A percentile compares a stretch with the other conserved stretches of the same genome.
These are phyloP conservation scores for Canis aureus DNA, from an alignment of 2,113 vertebrate genomes.

Conservation along the genomic window DNA sequence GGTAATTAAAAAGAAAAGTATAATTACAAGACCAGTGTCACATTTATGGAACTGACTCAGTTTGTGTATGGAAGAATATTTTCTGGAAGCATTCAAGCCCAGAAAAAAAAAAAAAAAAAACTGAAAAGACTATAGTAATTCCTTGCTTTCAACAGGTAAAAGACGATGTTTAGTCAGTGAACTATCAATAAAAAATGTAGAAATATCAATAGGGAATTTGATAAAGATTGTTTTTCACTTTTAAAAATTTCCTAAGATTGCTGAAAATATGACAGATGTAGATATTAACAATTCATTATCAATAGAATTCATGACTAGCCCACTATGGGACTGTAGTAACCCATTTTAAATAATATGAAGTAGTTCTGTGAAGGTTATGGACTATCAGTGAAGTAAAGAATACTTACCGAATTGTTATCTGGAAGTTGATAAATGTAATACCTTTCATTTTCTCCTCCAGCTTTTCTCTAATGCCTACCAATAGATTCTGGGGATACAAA, in stretches of 20 bases:
- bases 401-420: background rate
- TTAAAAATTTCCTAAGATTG: background rate
- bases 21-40: background rate
- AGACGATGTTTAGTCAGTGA: background rate
- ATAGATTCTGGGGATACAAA: background rate
- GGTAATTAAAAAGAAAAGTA: constrained; percentile 41
- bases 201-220: background rate
- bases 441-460: background rate
- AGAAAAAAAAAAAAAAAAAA: background rate
- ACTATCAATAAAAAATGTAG: background rate
- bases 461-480: background rate
- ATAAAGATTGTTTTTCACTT: constrained; percentile 14
- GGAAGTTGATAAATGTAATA: background rate
- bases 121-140: background rate
- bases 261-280: constrained; percentile 4
- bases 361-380: background rate
- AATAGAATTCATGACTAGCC: background rate
- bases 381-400: background rate
- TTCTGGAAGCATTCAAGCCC: background rate
- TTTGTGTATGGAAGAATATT: constrained; percentile 38
- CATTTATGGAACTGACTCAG: background rate
- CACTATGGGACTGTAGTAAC: background rate
- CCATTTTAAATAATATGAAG: background rate
- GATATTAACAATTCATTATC: background rate
- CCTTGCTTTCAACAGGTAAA: background rate